Conservation (phyloP, 2,113 vertebrate genomes). For the Oceanites oceanicus region DNA sequence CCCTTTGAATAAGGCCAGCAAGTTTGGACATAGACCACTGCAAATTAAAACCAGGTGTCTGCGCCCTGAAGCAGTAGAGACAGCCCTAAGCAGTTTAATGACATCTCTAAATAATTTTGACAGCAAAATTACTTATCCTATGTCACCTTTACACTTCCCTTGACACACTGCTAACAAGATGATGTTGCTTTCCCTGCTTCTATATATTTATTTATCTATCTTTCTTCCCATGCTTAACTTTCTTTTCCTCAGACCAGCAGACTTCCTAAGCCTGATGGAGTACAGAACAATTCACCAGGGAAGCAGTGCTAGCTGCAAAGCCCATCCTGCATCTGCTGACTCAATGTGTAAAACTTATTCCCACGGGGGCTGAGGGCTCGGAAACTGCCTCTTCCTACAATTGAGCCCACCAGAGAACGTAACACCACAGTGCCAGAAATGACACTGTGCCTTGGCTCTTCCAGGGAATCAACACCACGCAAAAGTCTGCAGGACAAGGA, state of each 20-base stretch:
- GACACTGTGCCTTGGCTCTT: background rate
- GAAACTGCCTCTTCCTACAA: background rate
- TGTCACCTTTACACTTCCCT: conserved; percentile 66
- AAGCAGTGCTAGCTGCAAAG: background rate
- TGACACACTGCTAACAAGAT: conserved; percentile 52
- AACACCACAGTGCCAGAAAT: background rate
- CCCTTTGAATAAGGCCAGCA: background rate
- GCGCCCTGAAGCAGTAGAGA: conserved; percentile 52
- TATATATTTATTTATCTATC: background rate
- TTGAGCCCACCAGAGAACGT: background rate
- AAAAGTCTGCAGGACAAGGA: background rate
- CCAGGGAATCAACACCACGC: background rate
- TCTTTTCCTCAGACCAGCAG: background rate
- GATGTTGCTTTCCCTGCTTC: background rate
- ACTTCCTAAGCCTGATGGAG: background rate
- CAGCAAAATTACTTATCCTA: conserved; percentile 68
- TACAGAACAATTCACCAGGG: background rate
- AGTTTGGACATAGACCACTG: background rate
- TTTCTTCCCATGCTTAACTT: background rate
- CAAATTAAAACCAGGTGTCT: conserved; percentile 63
- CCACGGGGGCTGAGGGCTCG: background rate
- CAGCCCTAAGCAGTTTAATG: conserved; percentile 69
- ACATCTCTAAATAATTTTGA: conserved; percentile 74
- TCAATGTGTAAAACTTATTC: background rate
- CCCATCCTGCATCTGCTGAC: background rate